A percentile compares a stretch with the other conserved stretches of the same genome.
Conservation (phyloP, 2,113 vertebrate genomes). For the Lampris incognitus region DNA sequence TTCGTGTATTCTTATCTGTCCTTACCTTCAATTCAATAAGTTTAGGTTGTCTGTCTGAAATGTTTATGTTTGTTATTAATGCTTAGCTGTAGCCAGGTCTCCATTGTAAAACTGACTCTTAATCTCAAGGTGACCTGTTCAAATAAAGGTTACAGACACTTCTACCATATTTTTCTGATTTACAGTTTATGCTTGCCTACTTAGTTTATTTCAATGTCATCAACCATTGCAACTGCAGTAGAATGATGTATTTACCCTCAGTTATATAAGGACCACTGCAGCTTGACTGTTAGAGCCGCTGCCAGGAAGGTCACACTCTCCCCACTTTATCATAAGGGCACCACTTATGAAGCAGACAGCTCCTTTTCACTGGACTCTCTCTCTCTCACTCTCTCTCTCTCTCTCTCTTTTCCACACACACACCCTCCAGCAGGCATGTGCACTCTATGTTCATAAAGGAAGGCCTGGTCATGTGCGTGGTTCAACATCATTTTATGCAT, state of each 20-base stretch:
- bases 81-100: no score
- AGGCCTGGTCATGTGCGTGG: neutral
- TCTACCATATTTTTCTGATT: neutral
- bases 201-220: neutral
- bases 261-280: conserved; percentile 35
- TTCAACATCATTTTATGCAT: neutral
- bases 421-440: neutral
- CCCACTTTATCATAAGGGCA: conserved; percentile 15
- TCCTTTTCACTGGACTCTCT: neutral
- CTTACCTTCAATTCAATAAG: no score
- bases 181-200: neutral
- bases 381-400: no score
- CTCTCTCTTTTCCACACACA: neutral
- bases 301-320: conserved; percentile 54
- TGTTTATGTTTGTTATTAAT: no score
- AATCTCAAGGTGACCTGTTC: no score
- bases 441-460: neutral
- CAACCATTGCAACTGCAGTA: conserved; percentile 12
- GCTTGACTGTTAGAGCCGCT: conserved; percentile 43
- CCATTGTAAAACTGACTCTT: no score
- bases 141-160: no score
- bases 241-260: conserved; percentile 49
- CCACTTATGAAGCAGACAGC: neutral
- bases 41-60: no score
- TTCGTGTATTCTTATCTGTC: no score